A percentile compares a stretch with the other conserved stretches of the same genome.
Evolutionary conservation across 2,113 vertebrate species (phyloP).

Genomic region (Bubo bubo): DNA sequence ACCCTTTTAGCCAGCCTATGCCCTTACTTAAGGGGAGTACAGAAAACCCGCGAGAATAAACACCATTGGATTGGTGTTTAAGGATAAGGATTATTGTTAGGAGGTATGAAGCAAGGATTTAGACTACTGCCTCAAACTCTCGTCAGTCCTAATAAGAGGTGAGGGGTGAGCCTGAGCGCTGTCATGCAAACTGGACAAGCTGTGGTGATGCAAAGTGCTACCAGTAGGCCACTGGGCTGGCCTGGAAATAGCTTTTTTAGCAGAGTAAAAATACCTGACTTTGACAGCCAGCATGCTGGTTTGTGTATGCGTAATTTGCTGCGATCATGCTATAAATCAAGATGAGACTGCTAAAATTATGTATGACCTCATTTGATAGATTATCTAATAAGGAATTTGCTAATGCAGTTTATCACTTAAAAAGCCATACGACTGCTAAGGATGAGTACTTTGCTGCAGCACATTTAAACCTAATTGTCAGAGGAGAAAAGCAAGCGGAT

Average conservation of each 20-base stretch:
- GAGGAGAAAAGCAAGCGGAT: conserved; percentile 70
- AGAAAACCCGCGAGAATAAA: neutral
- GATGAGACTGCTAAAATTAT: conserved; percentile 65
- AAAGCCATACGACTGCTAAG: conserved; percentile 67
- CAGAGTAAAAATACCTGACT: conserved; percentile 14
- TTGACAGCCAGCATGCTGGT: conserved; percentile 30
- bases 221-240: neutral
- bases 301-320: conserved; percentile 33
- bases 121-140: neutral
- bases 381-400: conserved; percentile 79
- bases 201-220: neutral
- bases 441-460: conserved; percentile 72
- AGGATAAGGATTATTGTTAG: neutral
- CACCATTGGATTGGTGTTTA: too few relatives aligned
- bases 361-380: conserved; percentile 72
- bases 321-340: conserved; percentile 59
- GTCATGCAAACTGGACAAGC: neutral
- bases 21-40: neutral
- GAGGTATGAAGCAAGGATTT: neutral
- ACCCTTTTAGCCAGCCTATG: neutral
- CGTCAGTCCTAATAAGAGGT: neutral
- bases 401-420: conserved; percentile 79
- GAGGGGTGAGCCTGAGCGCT: neutral
- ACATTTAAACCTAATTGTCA: conserved; percentile 77
- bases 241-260: neutral